These are phyloP conservation scores for Acipenser oxyrinchus DNA, from an alignment of 2,797 vertebrate genomes.

Conservation along the genomic window DNA sequence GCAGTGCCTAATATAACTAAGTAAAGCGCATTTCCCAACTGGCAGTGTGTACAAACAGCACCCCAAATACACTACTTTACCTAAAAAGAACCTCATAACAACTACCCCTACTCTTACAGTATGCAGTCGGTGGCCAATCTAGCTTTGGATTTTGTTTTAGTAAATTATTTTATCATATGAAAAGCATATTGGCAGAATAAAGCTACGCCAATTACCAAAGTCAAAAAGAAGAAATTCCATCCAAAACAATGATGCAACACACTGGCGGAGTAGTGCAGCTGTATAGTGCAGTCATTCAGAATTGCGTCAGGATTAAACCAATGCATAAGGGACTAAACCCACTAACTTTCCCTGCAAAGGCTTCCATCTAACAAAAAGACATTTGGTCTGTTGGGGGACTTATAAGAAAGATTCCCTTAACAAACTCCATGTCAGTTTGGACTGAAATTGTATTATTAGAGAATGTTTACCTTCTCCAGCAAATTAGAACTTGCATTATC, in stretches of 20 bases:
- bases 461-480: conserved; percentile 23
- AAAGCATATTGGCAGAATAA: conserved; percentile 34
- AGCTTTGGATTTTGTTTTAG: too few species aligned
- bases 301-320: not conserved
- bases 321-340: not conserved
- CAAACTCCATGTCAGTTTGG: conserved; percentile 32
- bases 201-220: conserved; percentile 30
- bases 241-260: conserved; percentile 40
- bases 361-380: conserved; percentile 13
- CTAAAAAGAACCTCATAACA: too few species aligned
- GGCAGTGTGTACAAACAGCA: too few species aligned
- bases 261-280: conserved; percentile 33
- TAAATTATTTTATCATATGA: conserved; percentile 13
- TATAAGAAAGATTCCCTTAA: conserved; percentile 9
- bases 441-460: conserved; percentile 18
- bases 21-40: too few species aligned
- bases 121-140: too few species aligned
- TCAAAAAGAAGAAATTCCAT: conserved; percentile 41
- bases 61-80: too few species aligned
- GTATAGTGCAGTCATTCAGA: not conserved
- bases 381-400: not conserved
- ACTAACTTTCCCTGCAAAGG: conserved; percentile 12
- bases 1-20: too few species aligned
- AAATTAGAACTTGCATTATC: conserved; percentile 50
- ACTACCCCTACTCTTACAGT: too few species aligned